phyloP scores from a whole-genome alignment of 1,140 invertebrate genomes.

The Drosophila busckii region DNA sequence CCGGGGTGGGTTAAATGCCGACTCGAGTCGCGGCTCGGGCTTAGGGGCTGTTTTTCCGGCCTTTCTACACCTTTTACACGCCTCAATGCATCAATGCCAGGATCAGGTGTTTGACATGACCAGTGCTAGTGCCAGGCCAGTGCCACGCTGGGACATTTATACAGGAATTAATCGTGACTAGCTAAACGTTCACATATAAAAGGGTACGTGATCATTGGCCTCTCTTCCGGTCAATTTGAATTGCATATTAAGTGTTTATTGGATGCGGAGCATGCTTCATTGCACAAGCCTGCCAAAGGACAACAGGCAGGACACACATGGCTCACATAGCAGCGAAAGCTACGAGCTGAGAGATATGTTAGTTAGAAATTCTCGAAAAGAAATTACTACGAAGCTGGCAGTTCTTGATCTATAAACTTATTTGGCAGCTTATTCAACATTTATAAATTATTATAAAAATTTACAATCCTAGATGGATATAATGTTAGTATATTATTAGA shows the following conservation, averaged over 20 bases:
- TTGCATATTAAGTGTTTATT: constrained; percentile 73
- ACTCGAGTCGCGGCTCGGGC: neutral
- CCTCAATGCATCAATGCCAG: constrained; percentile 59
- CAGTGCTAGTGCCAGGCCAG: constrained; percentile 27
- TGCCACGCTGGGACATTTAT: too few relatives aligned
- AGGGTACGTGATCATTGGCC: too few relatives aligned
- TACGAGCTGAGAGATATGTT: too few relatives aligned
- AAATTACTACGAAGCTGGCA: too few relatives aligned
- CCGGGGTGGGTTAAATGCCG: constrained; percentile 31
- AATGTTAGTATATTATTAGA: too few relatives aligned
- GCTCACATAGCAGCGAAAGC: neutral
- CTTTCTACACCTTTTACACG: constrained; percentile 76
- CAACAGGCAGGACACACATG: neutral
- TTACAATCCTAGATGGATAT: too few relatives aligned
- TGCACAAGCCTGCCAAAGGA: constrained; percentile 32
- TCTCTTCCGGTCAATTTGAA: constrained; percentile 69
- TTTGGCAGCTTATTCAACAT: too few relatives aligned
- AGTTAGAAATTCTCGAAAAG: too few relatives aligned
- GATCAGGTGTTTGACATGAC: constrained; percentile 71
- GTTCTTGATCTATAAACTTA: too few relatives aligned
- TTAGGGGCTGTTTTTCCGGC: constrained; percentile 51
- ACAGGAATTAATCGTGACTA: too few relatives aligned
- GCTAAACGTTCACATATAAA: too few relatives aligned
- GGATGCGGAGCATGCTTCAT: constrained; percentile 60
- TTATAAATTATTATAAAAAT: too few relatives aligned